Evolutionary conservation across 2,888 invertebrate genomes (phyloP), one percentile per base, ranked within the genome.

Genomic region (Sycophila texana): DNA sequence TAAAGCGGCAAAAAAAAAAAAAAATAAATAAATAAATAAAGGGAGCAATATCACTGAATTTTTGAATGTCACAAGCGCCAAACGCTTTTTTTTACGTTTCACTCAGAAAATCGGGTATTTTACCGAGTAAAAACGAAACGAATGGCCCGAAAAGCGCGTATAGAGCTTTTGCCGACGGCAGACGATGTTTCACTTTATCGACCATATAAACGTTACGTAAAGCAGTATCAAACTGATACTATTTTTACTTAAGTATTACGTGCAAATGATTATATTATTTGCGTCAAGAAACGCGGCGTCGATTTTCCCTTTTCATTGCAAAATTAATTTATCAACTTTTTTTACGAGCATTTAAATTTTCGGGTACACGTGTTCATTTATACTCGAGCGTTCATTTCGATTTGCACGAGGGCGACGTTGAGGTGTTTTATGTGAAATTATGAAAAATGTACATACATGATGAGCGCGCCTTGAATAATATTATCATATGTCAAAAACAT

Each of bases 101-200:
- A 2, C 5, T 26, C 18, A 58, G 4, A 20, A 20, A 14, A 26
- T 26, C 14, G 30, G 4, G 13, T 12, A 49, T 72, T 77, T 71
- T 66, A 26, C 16, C 39, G 60, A 63, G n/a, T 63, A 18, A 13
- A 18, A 39, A 39, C 39, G 39, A 39, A 18, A 49, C n/a, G 60
- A 14, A 57, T 60, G 70, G 72, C 68, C 67, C 49, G 53, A 4
- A 14, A n/a, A 14, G 53, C 14, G 14, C 47, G 66, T n/a, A 39
- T 60, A 57, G 65, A 61, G 47, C 30, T 76, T 39, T 75, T 73
- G 76, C 79, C 79, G 79, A 74, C 79, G 79, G 79, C 75, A n/a
- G 66, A 18, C 61, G 49, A 57, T 76, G 39, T 39, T 75, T 79
- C 53, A 55, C 47, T 55, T 53, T 26, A 47, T 67, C 20, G 30